Evolutionary conservation across 2,888 invertebrate species (phyloP).

Genomic region (Tridacna crocea): DNA sequence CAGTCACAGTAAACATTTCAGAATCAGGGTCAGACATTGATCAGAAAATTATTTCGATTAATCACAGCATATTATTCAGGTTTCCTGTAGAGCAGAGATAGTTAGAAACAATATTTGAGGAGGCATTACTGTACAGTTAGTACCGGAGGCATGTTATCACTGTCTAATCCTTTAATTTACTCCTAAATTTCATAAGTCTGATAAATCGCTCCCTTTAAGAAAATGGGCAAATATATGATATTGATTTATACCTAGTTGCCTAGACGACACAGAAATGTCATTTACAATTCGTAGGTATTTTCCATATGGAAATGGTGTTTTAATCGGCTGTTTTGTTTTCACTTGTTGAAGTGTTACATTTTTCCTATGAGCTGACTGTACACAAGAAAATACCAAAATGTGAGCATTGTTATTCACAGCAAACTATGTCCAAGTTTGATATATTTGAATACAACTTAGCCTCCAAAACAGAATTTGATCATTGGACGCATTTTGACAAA

Average conservation of each 20-base stretch:
- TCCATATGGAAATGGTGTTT: conserved; percentile 22
- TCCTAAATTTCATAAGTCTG: conserved; percentile 64
- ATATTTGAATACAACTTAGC: too few relatives aligned
- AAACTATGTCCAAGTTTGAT: not conserved
- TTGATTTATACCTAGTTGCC: conserved; percentile 43
- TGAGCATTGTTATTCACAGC: conserved; percentile 1
- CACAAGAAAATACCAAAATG: conserved; percentile 3
- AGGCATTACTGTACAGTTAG: conserved; percentile 49
- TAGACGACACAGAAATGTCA: conserved; percentile 23
- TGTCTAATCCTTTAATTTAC: conserved; percentile 63
- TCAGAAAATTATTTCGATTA: conserved; percentile 4
- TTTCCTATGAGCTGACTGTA: not conserved
- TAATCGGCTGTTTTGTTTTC: conserved; percentile 24
- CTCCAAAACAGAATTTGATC: too few relatives aligned
- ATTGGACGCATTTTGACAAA: too few relatives aligned
- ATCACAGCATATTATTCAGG: conserved; percentile 11
- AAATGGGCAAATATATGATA: conserved; percentile 56
- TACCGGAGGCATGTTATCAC: conserved; percentile 56
- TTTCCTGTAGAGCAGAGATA: conserved; percentile 7
- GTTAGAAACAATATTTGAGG: conserved; percentile 32
- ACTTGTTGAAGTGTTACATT: conserved; percentile 14
- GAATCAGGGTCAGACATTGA: too few relatives aligned
- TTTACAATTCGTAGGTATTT: conserved; percentile 25
- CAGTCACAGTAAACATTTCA: too few relatives aligned
- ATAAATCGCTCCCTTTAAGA: conserved; percentile 55